phyloP scores from a whole-genome alignment of 2,888 invertebrate species.

The Pollenia griseotomentosa region DNA sequence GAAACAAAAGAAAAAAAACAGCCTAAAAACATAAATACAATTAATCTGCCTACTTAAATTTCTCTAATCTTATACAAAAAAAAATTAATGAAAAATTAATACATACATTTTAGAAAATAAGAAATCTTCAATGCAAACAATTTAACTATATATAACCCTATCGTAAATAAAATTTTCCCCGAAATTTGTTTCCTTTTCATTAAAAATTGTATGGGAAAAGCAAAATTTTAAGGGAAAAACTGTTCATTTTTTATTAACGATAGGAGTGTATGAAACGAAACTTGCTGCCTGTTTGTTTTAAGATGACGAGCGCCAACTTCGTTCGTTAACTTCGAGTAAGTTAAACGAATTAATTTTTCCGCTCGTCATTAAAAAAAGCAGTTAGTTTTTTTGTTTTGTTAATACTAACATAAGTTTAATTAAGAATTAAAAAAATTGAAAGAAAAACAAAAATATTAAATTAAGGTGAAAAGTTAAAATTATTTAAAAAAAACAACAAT shows the following conservation, averaged over 20 bases:
- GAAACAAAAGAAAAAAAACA: neutral
- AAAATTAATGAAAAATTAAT: conserved; percentile 18
- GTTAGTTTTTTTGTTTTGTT: neutral
- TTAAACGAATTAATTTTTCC: too few species aligned
- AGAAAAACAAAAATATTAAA: conserved; percentile 38
- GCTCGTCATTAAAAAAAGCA: too few species aligned
- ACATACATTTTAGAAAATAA: conserved; percentile 14
- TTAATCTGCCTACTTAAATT: conserved; percentile 44
- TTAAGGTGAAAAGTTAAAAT: neutral
- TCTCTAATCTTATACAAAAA: conserved; percentile 42
- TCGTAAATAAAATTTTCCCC: too few species aligned
- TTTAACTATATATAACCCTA: conserved; percentile 6
- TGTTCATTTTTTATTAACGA: too few species aligned
- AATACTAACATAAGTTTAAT: conserved; percentile 38
- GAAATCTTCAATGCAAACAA: conserved; percentile 61
- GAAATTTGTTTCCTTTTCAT: neutral
- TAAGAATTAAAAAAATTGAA: conserved; percentile 31
- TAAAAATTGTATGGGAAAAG: too few species aligned
- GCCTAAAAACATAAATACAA: conserved; percentile 30
- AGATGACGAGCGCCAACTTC: too few species aligned
- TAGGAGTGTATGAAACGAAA: neutral
- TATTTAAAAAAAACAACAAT: neutral
- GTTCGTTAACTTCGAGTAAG: too few species aligned
- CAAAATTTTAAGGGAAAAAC: too few species aligned
- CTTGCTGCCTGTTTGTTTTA: neutral